These are phyloP conservation scores for Pycnomerus fuliginosus DNA, from an alignment of 2,888 invertebrate genomes.

Conservation along the genomic window DNA sequence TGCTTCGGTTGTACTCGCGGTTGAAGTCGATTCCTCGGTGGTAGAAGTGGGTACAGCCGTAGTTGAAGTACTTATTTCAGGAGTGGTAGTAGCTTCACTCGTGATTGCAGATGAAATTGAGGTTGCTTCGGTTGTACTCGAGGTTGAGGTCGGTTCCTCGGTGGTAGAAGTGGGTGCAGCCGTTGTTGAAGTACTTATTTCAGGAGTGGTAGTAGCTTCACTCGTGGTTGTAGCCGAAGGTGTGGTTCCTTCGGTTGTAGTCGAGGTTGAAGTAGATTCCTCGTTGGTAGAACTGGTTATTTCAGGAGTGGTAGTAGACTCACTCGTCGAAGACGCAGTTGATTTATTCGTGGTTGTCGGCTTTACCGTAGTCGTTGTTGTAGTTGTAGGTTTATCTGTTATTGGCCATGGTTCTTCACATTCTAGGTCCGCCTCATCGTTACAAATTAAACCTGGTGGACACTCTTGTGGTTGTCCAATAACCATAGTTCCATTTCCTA, in stretches of 20 bases:
- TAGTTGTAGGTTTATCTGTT: slow-evolving; percentile 9
- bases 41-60: slow-evolving; percentile 19
- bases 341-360: background rate
- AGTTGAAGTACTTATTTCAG: background rate
- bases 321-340: background rate
- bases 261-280: slow-evolving; percentile 8
- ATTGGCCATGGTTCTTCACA: slow-evolving; percentile 30
- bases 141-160: slow-evolving; percentile 10
- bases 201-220: background rate
- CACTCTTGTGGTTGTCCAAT: slow-evolving; percentile 30
- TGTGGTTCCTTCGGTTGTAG: background rate
- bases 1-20: slow-evolving; percentile 2
- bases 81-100: slow-evolving; percentile 3
- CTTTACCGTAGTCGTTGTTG: background rate
- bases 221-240: background rate
- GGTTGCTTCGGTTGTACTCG: slow-evolving; percentile 2
- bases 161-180: slow-evolving; percentile 22
- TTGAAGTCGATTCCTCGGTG: background rate
- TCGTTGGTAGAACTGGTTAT: slow-evolving; percentile 12
- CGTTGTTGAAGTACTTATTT: slow-evolving; percentile 13
- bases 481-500: slow-evolving; percentile 24
- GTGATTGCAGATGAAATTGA: background rate
- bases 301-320: background rate
- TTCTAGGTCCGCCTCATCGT: slow-evolving; percentile 29
- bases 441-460: slow-evolving; percentile 33